phyloP scores from a whole-genome alignment of 2,888 invertebrate species.

The Drosophila imparisetae region DNA sequence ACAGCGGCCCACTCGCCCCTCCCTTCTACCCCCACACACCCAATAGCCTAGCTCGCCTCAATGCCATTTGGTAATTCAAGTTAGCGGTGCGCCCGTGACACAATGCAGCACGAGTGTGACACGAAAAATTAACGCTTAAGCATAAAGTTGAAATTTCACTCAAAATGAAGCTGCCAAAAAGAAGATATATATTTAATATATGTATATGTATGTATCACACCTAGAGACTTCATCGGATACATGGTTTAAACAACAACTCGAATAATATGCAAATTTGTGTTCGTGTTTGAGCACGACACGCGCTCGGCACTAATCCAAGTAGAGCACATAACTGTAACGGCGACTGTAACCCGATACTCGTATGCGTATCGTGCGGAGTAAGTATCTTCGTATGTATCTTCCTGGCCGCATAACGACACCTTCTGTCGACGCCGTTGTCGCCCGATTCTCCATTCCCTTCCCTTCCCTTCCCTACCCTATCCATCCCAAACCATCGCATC shows the following conservation, averaged over 20 bases:
- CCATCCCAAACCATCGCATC: not conserved
- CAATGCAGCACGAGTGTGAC: not conserved
- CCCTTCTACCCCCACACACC: not conserved
- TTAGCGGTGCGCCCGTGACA: slow-evolving; percentile 33
- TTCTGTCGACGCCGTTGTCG: slow-evolving; percentile 54
- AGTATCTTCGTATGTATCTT: slow-evolving; percentile 34
- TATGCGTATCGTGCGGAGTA: slow-evolving; percentile 15
- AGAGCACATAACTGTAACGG: slow-evolving; percentile 28
- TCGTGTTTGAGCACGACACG: slow-evolving; percentile 12
- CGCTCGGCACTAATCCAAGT: slow-evolving; percentile 14
- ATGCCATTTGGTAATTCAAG: slow-evolving; percentile 32
- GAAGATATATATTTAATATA: not conserved
- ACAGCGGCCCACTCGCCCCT: slow-evolving; percentile 21
- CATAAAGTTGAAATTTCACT: not conserved
- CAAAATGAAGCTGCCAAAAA: not conserved
- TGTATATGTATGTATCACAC: not conserved
- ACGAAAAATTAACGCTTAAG: not conserved
- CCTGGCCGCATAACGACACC: slow-evolving; percentile 56
- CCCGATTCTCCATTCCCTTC: not conserved
- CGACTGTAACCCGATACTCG: slow-evolving; percentile 45
- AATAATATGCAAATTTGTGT: not conserved
- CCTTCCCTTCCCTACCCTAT: not conserved
- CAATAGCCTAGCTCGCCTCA: slow-evolving; percentile 19
- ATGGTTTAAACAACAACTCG: not conserved
- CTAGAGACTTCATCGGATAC: not conserved